Conservation (phyloP, 2,113 vertebrate species). For the Orthochromis indermauri region DNA sequence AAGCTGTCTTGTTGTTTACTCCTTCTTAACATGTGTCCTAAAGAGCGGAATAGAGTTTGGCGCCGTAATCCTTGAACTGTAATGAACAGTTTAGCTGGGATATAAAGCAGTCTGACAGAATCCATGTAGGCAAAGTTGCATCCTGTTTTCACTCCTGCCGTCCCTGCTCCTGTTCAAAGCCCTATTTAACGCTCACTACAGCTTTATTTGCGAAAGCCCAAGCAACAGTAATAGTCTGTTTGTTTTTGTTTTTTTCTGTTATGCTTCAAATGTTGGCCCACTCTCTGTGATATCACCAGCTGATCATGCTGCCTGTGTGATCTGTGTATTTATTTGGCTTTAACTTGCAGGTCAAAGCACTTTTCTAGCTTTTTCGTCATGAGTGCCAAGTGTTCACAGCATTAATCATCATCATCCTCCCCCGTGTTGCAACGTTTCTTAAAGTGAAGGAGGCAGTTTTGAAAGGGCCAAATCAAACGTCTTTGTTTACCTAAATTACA, state of each 20-base stretch:
- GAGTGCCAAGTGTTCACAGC: not conserved
- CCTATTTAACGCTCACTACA: slow-evolving; percentile 22
- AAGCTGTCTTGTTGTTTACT: not conserved
- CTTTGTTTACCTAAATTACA: not conserved
- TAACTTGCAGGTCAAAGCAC: not conserved
- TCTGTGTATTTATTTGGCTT: not conserved
- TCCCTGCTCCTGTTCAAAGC: not conserved
- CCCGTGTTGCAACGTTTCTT: not conserved
- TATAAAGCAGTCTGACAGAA: slow-evolving; percentile 27
- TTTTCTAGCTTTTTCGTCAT: not conserved
- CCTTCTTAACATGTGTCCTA: not conserved
- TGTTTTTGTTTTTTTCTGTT: not conserved
- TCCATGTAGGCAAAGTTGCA: slow-evolving; percentile 2
- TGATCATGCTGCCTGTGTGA: not conserved
- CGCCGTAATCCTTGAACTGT: slow-evolving; percentile 2
- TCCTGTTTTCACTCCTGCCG: not conserved
- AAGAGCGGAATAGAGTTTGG: slow-evolving; percentile 5
- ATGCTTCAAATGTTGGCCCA: not conserved
- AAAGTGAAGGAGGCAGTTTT: not conserved
- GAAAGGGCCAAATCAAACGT: not conserved
- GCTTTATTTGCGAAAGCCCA: not conserved
- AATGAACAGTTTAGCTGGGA: slow-evolving; percentile 29
- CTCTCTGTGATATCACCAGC: not conserved
- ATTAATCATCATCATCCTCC: not conserved
- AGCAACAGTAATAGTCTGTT: not conserved